These are phyloP conservation scores for Cardinalis cardinalis DNA, from an alignment of 2,113 vertebrate genomes.

Conservation along the genomic window DNA sequence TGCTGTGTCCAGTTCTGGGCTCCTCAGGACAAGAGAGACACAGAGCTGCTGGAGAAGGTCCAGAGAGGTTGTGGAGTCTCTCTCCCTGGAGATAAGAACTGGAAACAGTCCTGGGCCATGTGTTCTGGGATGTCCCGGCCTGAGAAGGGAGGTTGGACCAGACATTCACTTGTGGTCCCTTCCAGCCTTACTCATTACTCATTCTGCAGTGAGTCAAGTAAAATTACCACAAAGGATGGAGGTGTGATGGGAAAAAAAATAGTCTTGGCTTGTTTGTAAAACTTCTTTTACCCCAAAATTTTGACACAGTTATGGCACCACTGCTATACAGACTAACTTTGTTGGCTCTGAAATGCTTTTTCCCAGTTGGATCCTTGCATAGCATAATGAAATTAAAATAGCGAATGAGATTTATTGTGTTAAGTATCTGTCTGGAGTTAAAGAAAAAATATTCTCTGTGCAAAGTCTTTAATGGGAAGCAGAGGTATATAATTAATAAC, in stretches of 20 bases:
- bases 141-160: background rate
- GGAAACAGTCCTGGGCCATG: too few relatives aligned
- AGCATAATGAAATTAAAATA: background rate
- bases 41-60: background rate
- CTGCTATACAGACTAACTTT: background rate
- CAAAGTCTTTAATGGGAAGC: background rate
- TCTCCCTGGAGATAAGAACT: background rate
- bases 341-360: background rate
- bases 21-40: background rate
- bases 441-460: background rate
- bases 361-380: background rate
- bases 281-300: background rate
- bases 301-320: background rate
- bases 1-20: background rate
- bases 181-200: background rate
- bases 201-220: background rate
- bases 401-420: background rate
- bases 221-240: background rate
- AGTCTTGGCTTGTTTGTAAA: background rate
- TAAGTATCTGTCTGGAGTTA: background rate
- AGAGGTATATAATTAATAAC: background rate
- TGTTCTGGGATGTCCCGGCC: background rate
- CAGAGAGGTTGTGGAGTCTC: background rate
- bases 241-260: background rate
- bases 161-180: background rate